Conservation (phyloP, 2,113 vertebrate genomes). For the Myiagra hebetior region DNA sequence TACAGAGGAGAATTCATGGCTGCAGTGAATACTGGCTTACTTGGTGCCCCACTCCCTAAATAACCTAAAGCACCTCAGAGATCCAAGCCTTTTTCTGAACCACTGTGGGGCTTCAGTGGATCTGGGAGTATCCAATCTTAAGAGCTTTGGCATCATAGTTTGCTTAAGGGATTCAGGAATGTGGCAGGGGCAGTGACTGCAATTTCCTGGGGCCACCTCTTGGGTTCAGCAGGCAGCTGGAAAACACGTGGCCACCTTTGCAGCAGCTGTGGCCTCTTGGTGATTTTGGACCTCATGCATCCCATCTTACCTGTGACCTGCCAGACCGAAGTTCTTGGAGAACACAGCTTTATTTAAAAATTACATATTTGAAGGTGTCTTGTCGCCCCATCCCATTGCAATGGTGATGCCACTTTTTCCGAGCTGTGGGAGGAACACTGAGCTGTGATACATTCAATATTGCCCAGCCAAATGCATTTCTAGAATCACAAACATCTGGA, state of each 20-base stretch:
- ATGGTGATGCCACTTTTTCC: not conserved
- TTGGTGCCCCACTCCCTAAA: not conserved
- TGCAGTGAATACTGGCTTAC: not conserved
- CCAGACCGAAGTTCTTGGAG: not conserved
- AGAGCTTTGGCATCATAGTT: not conserved
- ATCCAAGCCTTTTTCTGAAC: not conserved
- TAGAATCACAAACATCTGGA: not conserved
- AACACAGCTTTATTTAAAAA: not conserved
- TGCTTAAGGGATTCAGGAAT: not conserved
- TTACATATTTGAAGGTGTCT: not conserved
- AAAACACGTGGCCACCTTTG: not conserved
- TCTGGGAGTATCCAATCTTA: not conserved
- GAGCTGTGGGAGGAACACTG: not conserved
- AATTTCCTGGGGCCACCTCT: not conserved
- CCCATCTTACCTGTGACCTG: fast-evolving
- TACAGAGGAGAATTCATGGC: not conserved
- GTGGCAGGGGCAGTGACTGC: no score
- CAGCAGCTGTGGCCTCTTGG: not conserved
- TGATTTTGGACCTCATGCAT: not conserved
- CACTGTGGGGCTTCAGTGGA: not conserved
- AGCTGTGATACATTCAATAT: not conserved
- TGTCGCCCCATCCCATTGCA: not conserved
- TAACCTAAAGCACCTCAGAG: not conserved
- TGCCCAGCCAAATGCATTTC: not conserved
- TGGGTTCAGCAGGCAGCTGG: not conserved